Evolutionary conservation across 2,888 invertebrate species (phyloP).

Genomic region (Pelosia muscerda): DNA sequence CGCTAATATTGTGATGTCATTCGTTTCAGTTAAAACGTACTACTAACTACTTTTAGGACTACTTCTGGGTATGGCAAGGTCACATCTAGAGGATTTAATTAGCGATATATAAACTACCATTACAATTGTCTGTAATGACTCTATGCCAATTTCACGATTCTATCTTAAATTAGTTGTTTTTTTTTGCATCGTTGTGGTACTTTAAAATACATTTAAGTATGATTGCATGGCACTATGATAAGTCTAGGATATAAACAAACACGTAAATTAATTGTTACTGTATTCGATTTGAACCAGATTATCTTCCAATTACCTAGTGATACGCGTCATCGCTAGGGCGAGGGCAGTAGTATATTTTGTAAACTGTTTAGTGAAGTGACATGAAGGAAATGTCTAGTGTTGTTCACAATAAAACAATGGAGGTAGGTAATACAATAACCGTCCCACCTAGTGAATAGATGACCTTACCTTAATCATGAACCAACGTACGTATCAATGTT

Average conservation of each 20-base stretch:
- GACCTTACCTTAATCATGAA: not conserved
- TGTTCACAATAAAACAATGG: not conserved
- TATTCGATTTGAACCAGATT: not conserved
- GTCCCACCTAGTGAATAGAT: not conserved
- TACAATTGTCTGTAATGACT: constrained; percentile 18
- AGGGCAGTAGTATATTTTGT: not conserved
- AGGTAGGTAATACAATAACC: not conserved
- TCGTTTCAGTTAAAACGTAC: constrained; percentile 29
- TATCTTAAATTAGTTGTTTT: constrained; percentile 10
- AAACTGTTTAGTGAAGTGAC: not conserved
- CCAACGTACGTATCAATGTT: not conserved
- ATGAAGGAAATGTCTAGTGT: not conserved
- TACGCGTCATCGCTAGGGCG: not conserved
- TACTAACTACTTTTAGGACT: constrained; percentile 26
- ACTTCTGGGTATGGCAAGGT: constrained; percentile 38
- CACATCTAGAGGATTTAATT: constrained; percentile 24
- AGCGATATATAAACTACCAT: constrained; percentile 14
- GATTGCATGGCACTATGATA: not conserved
- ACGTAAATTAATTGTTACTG: no score
- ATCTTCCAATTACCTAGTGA: not conserved
- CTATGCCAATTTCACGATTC: not conserved
- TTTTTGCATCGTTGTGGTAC: not conserved
- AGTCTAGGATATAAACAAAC: not conserved
- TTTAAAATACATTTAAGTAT: constrained; percentile 4
- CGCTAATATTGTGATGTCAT: constrained; percentile 56